Evolutionary conservation across 2,113 vertebrate genomes (phyloP), one percentile per base, ranked within the genome.

Genomic region (Sapayoa aenigma): DNA sequence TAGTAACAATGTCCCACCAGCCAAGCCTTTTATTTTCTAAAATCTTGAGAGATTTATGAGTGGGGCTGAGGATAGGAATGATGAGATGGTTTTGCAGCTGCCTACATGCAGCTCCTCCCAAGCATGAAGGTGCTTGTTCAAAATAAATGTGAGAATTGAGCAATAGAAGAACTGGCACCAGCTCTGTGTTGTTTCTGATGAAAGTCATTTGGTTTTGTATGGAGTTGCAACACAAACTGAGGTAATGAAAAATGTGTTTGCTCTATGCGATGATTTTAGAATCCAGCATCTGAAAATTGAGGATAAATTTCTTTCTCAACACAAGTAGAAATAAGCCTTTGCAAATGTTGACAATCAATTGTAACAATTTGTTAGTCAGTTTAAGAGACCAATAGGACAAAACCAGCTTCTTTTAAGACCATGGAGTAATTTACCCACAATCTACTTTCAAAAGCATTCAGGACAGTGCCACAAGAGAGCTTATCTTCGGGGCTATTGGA

Each of bases 91-190:
- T 94, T 49, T 68, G 65, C 89, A 84, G 76, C 77, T 92, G 76
- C 39, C 60, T 74, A 69, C 15, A 0, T 28, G 52, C 77, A 94
- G 91, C 65, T 87, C 65, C 58, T 92, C 83, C 52, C 65, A 75
- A 78, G 87, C 89, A 53, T 72, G 81, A 94, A 96, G 93, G 91
- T 92, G 73, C 94, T 91, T 82, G 93, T 68, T 78, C 23, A 39
- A 75, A 75, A 84, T 74, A 84, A 79, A 86, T 31, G 35, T 60
- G 74, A 82, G 59, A 89, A 87, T 21, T 84, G 35, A 91, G 87
- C 58, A 94, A 84, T 2, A 75, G 27, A 73, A 85, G 71, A 77
- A 30, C 74, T 96, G 89, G 87, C 87, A 90, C 17, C 68, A 84
- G 37, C 65, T 75, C 58, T 8, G 31, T 69, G 35, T 76, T 85